phyloP scores from a whole-genome alignment of 1,140 invertebrate genomes.

The Drosophila ohnishii region DNA sequence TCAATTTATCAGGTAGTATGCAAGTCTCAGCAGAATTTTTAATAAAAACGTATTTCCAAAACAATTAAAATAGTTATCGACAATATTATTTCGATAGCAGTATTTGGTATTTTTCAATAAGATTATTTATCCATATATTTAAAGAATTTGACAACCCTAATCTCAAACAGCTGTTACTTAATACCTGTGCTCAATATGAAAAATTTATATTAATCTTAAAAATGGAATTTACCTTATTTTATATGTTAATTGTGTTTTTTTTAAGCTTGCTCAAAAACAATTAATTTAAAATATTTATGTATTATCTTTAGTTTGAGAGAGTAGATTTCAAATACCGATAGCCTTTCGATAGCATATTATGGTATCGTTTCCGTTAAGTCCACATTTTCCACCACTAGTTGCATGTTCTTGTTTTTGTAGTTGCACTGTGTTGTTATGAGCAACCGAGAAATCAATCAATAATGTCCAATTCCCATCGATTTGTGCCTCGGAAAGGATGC shows the following conservation, averaged over 20 bases:
- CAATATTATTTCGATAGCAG: background rate
- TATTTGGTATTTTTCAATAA: background rate
- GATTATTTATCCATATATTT: background rate
- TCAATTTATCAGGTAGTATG: background rate
- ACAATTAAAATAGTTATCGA: background rate
- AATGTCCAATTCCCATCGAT: conserved; percentile 41
- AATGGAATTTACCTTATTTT: no score
- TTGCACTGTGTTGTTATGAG: conserved; percentile 37
- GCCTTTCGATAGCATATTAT: background rate
- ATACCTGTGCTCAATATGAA: no score
- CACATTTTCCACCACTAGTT: conserved; percentile 21
- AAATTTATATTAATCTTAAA: no score
- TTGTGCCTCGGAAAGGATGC: conserved; percentile 39
- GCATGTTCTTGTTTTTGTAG: conserved; percentile 23
- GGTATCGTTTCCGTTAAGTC: background rate
- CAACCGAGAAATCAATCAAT: conserved; percentile 46
- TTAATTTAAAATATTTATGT: no score
- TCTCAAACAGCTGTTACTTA: no score
- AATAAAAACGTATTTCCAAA: no score
- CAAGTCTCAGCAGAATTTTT: no score
- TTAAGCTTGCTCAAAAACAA: no score
- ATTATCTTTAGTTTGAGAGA: no score
- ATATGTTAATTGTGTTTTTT: no score
- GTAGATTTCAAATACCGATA: background rate
- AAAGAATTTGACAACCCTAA: background rate